phyloP scores from a whole-genome alignment of 2,113 vertebrate species.

The Suricata suricatta region DNA sequence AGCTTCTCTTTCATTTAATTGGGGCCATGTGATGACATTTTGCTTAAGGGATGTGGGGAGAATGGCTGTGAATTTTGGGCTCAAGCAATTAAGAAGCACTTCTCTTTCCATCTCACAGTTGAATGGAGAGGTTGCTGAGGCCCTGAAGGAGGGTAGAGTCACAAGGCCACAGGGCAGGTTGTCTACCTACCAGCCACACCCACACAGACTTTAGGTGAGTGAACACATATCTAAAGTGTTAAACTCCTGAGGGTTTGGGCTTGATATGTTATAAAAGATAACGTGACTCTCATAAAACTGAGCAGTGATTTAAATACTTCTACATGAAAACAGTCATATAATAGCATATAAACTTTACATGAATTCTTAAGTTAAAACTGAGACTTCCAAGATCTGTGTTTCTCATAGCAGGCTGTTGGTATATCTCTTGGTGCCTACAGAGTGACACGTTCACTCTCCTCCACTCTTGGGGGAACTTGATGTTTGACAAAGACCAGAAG shows the following conservation, averaged over 20 bases:
- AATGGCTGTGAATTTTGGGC: not conserved
- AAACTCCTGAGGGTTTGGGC: not conserved
- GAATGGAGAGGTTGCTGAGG: not conserved
- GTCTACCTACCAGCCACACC: not conserved
- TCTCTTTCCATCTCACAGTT: not conserved
- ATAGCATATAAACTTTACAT: not conserved
- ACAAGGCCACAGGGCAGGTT: not conserved
- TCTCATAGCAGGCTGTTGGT: not conserved
- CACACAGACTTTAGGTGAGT: not conserved
- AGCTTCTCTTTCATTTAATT: not conserved
- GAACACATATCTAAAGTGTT: not conserved
- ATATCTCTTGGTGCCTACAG: not conserved
- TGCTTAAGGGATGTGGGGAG: constrained; percentile 16
- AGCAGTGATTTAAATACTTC: constrained; percentile 31
- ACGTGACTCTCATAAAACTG: not conserved
- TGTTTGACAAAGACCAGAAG: not conserved
- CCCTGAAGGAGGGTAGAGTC: not conserved
- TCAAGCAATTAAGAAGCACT: not conserved
- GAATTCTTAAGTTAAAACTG: not conserved
- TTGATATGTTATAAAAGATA: not conserved
- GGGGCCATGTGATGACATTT: not conserved
- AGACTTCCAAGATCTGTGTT: not conserved
- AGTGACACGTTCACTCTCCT: not conserved
- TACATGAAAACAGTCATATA: not conserved
- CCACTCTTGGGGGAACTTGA: not conserved